Base-by-base conservation (phyloP, 1,140 invertebrate genomes). In the Heterodera schachtii region DNA sequence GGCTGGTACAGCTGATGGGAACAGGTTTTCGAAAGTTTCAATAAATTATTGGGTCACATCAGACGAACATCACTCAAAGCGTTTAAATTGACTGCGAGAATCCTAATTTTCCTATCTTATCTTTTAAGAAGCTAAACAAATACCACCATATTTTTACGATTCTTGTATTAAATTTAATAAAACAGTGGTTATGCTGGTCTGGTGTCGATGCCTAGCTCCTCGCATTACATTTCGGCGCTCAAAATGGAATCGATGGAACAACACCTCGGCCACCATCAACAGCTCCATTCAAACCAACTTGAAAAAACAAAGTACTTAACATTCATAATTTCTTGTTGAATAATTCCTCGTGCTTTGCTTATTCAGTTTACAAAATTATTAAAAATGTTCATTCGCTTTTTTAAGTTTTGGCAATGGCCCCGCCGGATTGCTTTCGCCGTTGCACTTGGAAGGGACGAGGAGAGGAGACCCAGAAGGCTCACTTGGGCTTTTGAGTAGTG, bases 171-270 rank as follows among this genome's bases (percentile, higher is more conserved):
- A 74, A 0, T n/a, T 19, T 73, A n/a, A 4, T 43, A 11, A 82
- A 57, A 64, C 46, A 83, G 82, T 52, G 82, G 81, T 5, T 83
- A 83, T 79, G 74, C 82, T 31, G 67, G 57, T 52, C 67, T 84
- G 47, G 78, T 83, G 31, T 73, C 82, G 16, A 83, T 83, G 82
- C 82, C 82, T 64, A 73, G 43, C 13, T 73, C 82, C 21, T 83
- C 82, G 5, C 82, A 83, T 47, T 83, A 83, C 73, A 69, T 84
- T 64, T 52, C 64, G n/a, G 67, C 82, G 7, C 73, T 83, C n/a
- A 83, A 83, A 47, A 83, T 83, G 82, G 82, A 83, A 70, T 75
- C 82, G 21, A 64, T 83, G 81, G 82, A 83, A 19, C 81, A 82
- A 16, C 74, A 73, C 43, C 60, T 82, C n/a, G 71, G 49, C 0